Evolutionary conservation across 1,140 invertebrate genomes (phyloP).

Genomic region (Diuraphis noxia): DNA sequence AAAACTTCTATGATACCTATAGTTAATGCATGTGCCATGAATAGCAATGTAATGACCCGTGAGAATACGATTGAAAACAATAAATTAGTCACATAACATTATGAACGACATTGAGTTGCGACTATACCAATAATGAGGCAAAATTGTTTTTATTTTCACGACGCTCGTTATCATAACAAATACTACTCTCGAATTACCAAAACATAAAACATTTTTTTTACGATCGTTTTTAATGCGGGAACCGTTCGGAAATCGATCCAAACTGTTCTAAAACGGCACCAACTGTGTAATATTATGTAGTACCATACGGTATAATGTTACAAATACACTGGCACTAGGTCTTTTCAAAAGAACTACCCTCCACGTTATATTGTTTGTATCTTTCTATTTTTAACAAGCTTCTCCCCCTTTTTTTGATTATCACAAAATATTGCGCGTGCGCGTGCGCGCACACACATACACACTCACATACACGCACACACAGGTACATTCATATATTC

Average conservation of each 20-base stretch:
- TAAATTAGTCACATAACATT: conserved; percentile 9
- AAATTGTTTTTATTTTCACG: background rate
- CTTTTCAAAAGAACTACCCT: conserved; percentile 12
- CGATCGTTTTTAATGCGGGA: background rate
- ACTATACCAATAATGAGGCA: background rate
- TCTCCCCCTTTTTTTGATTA: conserved; percentile 18
- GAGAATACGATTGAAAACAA: background rate
- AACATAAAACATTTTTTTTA: conserved; percentile 38
- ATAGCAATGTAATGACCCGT: background rate
- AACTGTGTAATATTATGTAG: background rate
- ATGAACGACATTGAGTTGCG: background rate
- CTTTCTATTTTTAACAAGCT: conserved; percentile 43
- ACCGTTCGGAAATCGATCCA: conserved; percentile 14
- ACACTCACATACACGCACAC: background rate
- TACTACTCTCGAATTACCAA: background rate
- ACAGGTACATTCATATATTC: background rate
- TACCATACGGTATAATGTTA: conserved; percentile 39
- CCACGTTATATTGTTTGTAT: conserved; percentile 24
- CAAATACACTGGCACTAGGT: conserved; percentile 14
- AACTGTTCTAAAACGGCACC: background rate
- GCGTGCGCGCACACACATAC: background rate
- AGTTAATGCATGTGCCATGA: background rate
- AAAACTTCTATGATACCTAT: background rate
- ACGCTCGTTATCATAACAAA: background rate
- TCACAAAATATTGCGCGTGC: background rate